A percentile compares a stretch with the other conserved stretches of the same genome.
These are phyloP conservation scores for Sarcophaga bullata DNA, from an alignment of 1,140 invertebrate species.

Conservation along the genomic window DNA sequence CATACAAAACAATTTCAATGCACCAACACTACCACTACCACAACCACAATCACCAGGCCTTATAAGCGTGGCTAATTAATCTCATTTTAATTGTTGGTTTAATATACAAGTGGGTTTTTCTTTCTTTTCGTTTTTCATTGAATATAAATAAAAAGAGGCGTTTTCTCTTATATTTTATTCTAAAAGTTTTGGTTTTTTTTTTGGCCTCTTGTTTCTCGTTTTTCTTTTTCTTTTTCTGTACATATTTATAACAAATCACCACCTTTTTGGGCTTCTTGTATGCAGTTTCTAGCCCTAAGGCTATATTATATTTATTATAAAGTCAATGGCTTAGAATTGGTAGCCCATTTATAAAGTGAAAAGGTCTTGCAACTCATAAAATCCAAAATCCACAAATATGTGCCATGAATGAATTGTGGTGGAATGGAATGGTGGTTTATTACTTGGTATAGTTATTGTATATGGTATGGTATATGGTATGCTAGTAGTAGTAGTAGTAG, in stretches of 20 bases:
- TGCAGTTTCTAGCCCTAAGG: constrained; percentile 5
- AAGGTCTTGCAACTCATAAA: no score
- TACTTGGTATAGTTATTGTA: no score
- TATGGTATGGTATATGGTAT: no score
- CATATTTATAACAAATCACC: constrained; percentile 20
- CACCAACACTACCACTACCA: background rate
- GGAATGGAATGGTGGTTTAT: no score
- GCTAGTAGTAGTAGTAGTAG: no score
- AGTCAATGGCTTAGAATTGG: constrained; percentile 20
- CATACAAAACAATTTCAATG: background rate
- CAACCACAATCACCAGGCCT: background rate
- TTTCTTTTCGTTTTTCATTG: background rate
- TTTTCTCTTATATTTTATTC: background rate
- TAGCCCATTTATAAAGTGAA: constrained; percentile 1
- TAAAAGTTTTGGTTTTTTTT: background rate
- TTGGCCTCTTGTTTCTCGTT: background rate
- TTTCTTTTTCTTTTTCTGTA: no score
- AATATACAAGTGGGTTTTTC: constrained; percentile 15
- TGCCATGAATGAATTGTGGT: no score
- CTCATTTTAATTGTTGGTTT: constrained; percentile 37
- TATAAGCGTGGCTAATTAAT: constrained; percentile 28
- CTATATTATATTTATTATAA: constrained; percentile 11
- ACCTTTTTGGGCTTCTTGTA: constrained; percentile 31
- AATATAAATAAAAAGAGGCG: background rate
- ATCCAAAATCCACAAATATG: no score